Conservation (phyloP, 1,140 invertebrate species). For the Drosophila santomea region DNA sequence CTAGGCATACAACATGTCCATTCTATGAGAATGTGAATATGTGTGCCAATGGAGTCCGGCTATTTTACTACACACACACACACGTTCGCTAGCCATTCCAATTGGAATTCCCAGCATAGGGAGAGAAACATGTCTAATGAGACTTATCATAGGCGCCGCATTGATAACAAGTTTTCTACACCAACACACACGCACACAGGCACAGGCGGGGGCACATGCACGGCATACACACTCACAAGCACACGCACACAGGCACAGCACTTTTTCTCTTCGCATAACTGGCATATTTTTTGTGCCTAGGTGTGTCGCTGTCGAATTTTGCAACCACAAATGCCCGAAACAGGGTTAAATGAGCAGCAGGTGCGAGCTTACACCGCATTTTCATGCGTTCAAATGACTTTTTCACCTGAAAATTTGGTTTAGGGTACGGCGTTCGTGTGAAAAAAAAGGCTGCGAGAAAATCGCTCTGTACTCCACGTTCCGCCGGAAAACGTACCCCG, state of each 20-base stretch:
- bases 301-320: conserved; percentile 43
- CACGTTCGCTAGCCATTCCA: conserved; percentile 24
- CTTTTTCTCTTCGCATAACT: conserved; percentile 73
- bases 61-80: conserved; percentile 12
- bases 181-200: conserved; percentile 40
- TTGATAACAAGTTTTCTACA: conserved; percentile 81
- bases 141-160: conserved; percentile 80
- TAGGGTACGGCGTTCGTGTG: conserved; percentile 67
- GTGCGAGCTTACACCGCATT: conserved; percentile 28
- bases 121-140: conserved; percentile 77
- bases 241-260: conserved; percentile 55
- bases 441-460: conserved; percentile 60
- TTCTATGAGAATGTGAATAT: not conserved
- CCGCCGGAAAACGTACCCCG: conserved; percentile 58
- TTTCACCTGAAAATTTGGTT: conserved; percentile 50
- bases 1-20: not conserved
- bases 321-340: conserved; percentile 45
- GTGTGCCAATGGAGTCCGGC: conserved; percentile 1
- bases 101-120: conserved; percentile 56
- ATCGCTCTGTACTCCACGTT: conserved; percentile 47
- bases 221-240: conserved; percentile 47
- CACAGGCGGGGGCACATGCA: conserved; percentile 40
- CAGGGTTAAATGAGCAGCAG: conserved; percentile 52
- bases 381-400: conserved; percentile 38
- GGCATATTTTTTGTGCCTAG: conserved; percentile 58